Conservation (phyloP, 2,888 invertebrate species). For the Hydropsyche betteni region DNA sequence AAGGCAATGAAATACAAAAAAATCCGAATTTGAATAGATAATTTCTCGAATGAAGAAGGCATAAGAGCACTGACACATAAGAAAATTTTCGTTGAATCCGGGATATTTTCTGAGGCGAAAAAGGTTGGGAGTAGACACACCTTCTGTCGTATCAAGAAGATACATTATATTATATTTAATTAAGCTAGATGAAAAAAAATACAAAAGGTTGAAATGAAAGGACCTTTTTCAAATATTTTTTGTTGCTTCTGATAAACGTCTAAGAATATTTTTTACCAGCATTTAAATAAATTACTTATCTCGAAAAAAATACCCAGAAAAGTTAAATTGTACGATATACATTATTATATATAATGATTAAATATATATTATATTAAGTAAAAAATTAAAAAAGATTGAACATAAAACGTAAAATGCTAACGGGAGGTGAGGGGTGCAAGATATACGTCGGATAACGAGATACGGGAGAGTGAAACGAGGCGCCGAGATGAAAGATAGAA, state of each 20-base stretch:
- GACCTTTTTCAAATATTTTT: constrained; percentile 8
- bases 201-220: neutral
- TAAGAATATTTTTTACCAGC: neutral
- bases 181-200: neutral
- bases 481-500: constrained; percentile 33
- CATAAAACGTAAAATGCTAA: neutral
- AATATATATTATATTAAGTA: neutral
- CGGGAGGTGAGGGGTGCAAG: neutral
- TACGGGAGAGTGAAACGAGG: constrained; percentile 9
- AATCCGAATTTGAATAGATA: constrained; percentile 14
- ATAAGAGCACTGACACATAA: neutral
- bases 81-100: neutral
- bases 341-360: neutral
- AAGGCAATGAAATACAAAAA: constrained; percentile 13
- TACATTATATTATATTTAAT: neutral
- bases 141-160: constrained; percentile 6
- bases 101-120: neutral
- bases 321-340: neutral
- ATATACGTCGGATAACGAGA: constrained; percentile 12
- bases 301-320: neutral
- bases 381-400: constrained; percentile 23
- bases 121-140: neutral
- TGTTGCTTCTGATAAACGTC: neutral
- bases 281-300: constrained; percentile 13
- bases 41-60: neutral